These are phyloP conservation scores for Hetaerina titia DNA, from an alignment of 2,888 invertebrate species.

Conservation along the genomic window DNA sequence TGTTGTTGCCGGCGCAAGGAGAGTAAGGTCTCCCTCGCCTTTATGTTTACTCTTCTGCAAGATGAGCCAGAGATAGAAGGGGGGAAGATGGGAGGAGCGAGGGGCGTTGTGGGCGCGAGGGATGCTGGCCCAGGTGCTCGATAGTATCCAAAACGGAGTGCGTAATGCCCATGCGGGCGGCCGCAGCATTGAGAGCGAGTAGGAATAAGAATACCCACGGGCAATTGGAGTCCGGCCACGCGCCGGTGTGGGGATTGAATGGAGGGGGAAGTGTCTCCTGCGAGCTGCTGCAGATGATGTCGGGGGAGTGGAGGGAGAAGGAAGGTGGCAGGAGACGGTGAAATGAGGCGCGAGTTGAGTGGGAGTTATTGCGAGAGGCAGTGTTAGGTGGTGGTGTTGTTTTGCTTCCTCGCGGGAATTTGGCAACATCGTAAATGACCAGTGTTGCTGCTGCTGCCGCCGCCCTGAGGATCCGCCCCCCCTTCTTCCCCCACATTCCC, in stretches of 20 bases:
- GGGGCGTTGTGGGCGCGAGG: background rate
- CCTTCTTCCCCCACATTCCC: background rate
- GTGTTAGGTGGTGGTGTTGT: background rate
- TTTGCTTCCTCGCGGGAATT: constrained; percentile 44
- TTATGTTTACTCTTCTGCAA: constrained; percentile 6
- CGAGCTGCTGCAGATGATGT: background rate
- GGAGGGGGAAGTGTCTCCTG: background rate
- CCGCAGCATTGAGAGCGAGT: background rate
- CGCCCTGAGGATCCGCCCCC: background rate
- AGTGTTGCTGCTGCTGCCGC: background rate
- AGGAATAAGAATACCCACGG: constrained; percentile 58
- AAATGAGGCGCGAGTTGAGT: background rate
- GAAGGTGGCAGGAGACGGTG: background rate
- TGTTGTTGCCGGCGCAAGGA: background rate
- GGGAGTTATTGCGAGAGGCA: background rate
- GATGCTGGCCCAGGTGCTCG: constrained; percentile 22
- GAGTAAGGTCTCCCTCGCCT: background rate
- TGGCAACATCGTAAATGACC: constrained; percentile 6
- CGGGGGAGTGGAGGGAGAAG: too few species aligned
- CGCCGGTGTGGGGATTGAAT: background rate
- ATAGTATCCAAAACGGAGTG: constrained; percentile 25
- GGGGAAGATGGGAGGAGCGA: background rate
- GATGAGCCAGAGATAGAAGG: constrained; percentile 15
- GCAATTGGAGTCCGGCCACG: constrained; percentile 55
- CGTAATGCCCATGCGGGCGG: background rate